phyloP scores from a whole-genome alignment of 2,888 invertebrate species.

The Nasonovia ribisnigri region DNA sequence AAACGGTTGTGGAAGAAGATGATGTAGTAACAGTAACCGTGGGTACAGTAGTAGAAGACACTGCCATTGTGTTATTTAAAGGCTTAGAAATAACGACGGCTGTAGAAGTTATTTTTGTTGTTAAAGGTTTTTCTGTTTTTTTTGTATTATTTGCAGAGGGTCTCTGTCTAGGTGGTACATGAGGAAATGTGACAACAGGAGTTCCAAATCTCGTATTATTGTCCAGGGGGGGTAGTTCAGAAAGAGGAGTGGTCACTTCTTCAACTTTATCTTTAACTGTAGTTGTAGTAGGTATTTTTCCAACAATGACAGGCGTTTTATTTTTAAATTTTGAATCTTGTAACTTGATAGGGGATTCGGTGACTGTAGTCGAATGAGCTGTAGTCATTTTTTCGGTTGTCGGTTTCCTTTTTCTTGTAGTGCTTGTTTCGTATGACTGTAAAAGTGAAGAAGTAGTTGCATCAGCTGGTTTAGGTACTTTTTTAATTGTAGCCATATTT shows the following conservation, averaged over 20 bases:
- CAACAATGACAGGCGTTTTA: conserved; percentile 68
- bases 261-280: conserved; percentile 68
- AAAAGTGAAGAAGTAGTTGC: conserved; percentile 43
- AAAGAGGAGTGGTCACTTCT: conserved; percentile 67
- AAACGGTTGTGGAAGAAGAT: conserved; percentile 46
- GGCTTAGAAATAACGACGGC: conserved; percentile 61
- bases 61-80: conserved; percentile 41
- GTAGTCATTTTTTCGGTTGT: conserved; percentile 55
- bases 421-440: conserved; percentile 31
- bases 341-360: conserved; percentile 66
- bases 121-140: conserved; percentile 62
- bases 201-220: conserved; percentile 66
- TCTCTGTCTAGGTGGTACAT: conserved; percentile 66
- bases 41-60: conserved; percentile 49
- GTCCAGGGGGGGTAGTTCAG: conserved; percentile 69
- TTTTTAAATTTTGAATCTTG: conserved; percentile 69
- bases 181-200: conserved; percentile 67
- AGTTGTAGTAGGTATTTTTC: conserved; percentile 69
- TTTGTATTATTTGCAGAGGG: conserved; percentile 66
- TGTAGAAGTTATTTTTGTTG: conserved; percentile 57
- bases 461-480: conserved; percentile 66
- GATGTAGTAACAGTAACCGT: conserved; percentile 59
- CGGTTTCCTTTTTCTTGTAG: conserved; percentile 54
- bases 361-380: conserved; percentile 34
- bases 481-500: conserved; percentile 66